Percentiles rank a stretch among this genome's conserved stretches.
Conservation (phyloP, 1,140 invertebrate species). For the Papilio aristodemus region DNA sequence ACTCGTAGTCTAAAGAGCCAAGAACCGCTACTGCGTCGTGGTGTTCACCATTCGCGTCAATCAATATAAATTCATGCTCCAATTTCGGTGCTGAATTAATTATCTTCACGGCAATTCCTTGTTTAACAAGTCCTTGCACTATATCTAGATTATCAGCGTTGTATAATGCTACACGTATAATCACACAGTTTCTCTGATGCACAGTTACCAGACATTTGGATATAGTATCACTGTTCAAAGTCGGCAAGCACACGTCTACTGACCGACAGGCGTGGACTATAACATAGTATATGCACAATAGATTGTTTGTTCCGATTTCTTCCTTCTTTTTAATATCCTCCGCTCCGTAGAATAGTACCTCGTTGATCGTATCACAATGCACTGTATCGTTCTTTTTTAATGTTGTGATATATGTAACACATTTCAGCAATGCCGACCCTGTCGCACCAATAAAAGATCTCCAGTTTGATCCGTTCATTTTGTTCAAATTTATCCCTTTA, state of each 20-base stretch:
- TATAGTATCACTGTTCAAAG: conserved; percentile 54
- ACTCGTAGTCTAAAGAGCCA: conserved; percentile 58
- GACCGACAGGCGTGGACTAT: conserved; percentile 49
- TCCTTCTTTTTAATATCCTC: conserved; percentile 45
- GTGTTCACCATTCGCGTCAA: conserved; percentile 46
- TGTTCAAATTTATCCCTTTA: neutral
- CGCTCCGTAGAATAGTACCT: conserved; percentile 63
- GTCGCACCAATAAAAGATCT: conserved; percentile 40
- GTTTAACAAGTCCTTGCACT: conserved; percentile 41
- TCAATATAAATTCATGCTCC: conserved; percentile 63
- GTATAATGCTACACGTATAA: conserved; percentile 56
- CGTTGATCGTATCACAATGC: conserved; percentile 48
- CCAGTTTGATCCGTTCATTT: conserved; percentile 40
- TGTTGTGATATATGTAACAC: conserved; percentile 31
- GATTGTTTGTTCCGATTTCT: conserved; percentile 56
- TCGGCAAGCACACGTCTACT: conserved; percentile 60
- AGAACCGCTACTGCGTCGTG: conserved; percentile 54
- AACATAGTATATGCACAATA: conserved; percentile 58
- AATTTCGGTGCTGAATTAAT: conserved; percentile 47
- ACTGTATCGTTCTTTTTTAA: conserved; percentile 17
- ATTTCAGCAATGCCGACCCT: conserved; percentile 37
- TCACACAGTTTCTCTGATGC: conserved; percentile 47
- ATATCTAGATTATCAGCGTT: conserved; percentile 42
- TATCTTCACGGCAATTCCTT: conserved; percentile 57
- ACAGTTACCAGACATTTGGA: conserved; percentile 54